phyloP scores from a whole-genome alignment of 2,797 vertebrate species.

The Schizopygopsis malacanthus region DNA sequence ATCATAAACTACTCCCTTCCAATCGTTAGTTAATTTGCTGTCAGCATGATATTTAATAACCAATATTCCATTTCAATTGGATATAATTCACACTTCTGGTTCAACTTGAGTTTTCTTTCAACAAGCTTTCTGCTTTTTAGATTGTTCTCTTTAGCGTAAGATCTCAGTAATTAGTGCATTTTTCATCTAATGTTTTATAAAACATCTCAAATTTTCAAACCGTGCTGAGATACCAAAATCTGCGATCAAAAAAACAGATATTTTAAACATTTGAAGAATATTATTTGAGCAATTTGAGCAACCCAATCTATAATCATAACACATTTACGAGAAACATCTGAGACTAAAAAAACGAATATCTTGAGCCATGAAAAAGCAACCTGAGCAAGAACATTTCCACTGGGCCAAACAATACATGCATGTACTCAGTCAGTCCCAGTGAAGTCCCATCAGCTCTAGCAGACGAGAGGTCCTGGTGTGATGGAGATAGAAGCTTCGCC shows the following conservation, averaged over 20 bases:
- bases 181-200: no score
- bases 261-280: neutral
- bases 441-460: constrained; percentile 34
- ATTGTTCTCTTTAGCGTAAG: neutral
- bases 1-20: neutral
- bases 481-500: constrained; percentile 74
- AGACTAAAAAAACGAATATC: neutral
- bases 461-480: constrained; percentile 55
- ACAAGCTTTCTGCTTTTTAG: no score
- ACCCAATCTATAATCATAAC: no score
- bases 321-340: neutral
- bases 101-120: neutral
- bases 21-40: neutral
- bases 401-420: neutral
- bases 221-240: neutral
- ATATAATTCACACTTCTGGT: neutral
- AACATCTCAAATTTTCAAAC: neutral
- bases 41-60: neutral
- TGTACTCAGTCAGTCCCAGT: constrained; percentile 23
- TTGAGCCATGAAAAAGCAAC: neutral
- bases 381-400: neutral
- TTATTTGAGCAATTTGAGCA: neutral
- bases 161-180: neutral
- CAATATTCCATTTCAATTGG: neutral
- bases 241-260: neutral